These are phyloP conservation scores for Pipistrellus kuhlii DNA, from an alignment of 2,797 vertebrate genomes.

Conservation along the genomic window DNA sequence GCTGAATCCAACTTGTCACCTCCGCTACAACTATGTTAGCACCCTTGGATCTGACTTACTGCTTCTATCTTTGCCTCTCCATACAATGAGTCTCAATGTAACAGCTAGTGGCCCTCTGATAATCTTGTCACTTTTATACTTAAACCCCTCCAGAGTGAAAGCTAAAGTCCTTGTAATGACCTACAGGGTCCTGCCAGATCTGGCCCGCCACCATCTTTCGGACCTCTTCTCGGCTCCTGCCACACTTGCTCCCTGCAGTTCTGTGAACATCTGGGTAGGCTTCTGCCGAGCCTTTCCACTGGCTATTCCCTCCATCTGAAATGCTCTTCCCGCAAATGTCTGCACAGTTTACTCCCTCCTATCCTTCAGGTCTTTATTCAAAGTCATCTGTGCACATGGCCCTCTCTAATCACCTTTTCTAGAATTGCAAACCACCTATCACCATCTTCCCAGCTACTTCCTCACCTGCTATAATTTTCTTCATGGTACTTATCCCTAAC, in stretches of 20 bases:
- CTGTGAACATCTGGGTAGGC: not conserved
- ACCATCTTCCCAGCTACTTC: not conserved
- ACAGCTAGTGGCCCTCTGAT: not conserved
- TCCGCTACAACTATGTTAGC: not conserved
- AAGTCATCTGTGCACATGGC: not conserved
- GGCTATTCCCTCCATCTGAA: not conserved
- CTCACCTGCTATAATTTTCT: slow-evolving; percentile 13
- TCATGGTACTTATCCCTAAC: not conserved
- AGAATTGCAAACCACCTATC: not conserved
- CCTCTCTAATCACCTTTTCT: not conserved
- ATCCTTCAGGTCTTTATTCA: not conserved
- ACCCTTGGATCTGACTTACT: not conserved
- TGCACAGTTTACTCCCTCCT: not conserved
- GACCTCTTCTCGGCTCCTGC: not conserved
- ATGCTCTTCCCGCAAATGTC: not conserved
- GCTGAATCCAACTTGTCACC: not conserved
- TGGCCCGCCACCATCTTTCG: not conserved
- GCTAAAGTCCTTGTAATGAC: not conserved
- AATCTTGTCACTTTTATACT: slow-evolving; percentile 1
- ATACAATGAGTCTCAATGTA: not conserved
- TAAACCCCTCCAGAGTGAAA: slow-evolving; percentile 23
- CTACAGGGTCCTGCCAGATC: not conserved
- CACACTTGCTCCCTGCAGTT: not conserved
- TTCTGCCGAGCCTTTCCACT: not conserved
- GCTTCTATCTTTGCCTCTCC: not conserved